Base-by-base conservation (phyloP, 2,888 invertebrate genomes). In the Campopleginae sp. region DNA sequence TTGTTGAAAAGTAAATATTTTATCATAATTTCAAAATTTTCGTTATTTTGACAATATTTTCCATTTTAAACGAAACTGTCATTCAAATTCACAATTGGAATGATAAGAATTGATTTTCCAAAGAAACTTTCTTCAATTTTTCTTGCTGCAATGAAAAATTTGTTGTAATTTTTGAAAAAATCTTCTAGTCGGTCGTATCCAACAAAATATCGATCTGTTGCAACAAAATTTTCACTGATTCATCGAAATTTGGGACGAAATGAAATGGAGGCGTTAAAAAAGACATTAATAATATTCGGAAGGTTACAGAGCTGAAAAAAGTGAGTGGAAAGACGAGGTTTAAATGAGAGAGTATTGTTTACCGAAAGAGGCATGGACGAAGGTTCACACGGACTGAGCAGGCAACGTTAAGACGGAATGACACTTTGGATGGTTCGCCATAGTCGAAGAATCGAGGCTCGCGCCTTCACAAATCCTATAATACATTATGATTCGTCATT, bases 401-500 rank as follows among this genome's bases (percentile, higher is more conserved):
- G n/a, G n/a, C n/a, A n/a, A n/a, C n/a, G n/a, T n/a, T n/a, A 27
- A 63, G 58, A 19, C 38, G 33, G 27, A 66, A 74, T 61, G 23
- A 65, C 8, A 27, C 51, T 77, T 58, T 66, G 66, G 66, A 77
- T 63, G 61, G 38, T 77, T 79, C 83, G 68, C 75, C 79, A 80
- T 71, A 74, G 82, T 82, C 82, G 19, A 46, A 23, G 23, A 17
- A 33, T 23, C 17, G 17, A 61, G 61, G 70, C 82, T 87, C 85
- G 80, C 84, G 72, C 86, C 79, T 82, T 86, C 86, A 83, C 70
- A 91, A 90, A 91, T 84, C 90, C 87, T 92, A 92, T 91, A 91
- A 92, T 91, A 91, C 92, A 92, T 93, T 93, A 93, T 93, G 93
- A 93, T 93, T 93, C 93, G 93, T 93, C 93, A 93, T 93, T 93